Percentiles rank a stretch among this genome's conserved stretches.
Evolutionary conservation across 2,888 invertebrate genomes (phyloP).

Genomic region (Holacanthella duospinosa): DNA sequence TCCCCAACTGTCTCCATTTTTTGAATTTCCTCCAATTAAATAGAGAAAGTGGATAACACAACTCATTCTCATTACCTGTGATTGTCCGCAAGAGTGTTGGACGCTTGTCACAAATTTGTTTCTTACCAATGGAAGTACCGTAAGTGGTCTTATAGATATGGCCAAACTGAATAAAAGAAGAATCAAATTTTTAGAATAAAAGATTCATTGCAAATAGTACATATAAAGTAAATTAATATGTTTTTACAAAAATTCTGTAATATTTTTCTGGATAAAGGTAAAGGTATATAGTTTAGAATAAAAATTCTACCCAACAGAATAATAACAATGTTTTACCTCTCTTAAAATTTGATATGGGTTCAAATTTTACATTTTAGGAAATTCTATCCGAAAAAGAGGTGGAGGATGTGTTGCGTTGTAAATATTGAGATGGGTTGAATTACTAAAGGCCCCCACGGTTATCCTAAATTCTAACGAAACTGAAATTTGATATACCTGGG

Average conservation of each 20-base stretch:
- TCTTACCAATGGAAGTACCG: constrained; percentile 20
- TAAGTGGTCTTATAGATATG: constrained; percentile 24
- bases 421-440: not conserved
- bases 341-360: not conserved
- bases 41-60: not conserved
- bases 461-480: not conserved
- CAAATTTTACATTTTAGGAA: not conserved
- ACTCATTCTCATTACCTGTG: constrained; percentile 20
- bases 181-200: too few species aligned
- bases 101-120: constrained; percentile 22
- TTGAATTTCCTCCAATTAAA: not conserved
- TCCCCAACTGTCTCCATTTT: not conserved
- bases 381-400: not conserved
- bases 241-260: too few species aligned
- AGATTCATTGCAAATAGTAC: too few species aligned
- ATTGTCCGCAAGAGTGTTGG: constrained; percentile 23
- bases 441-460: not conserved
- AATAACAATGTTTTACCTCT: too few species aligned
- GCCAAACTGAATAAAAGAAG: constrained; percentile 19
- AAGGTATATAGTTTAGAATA: too few species aligned
- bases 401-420: not conserved
- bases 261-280: too few species aligned
- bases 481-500: constrained; percentile 16
- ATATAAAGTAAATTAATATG: too few species aligned
- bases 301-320: too few species aligned